Conservation (phyloP, 2,113 vertebrate species). For the Zosterops hypoxanthus region DNA sequence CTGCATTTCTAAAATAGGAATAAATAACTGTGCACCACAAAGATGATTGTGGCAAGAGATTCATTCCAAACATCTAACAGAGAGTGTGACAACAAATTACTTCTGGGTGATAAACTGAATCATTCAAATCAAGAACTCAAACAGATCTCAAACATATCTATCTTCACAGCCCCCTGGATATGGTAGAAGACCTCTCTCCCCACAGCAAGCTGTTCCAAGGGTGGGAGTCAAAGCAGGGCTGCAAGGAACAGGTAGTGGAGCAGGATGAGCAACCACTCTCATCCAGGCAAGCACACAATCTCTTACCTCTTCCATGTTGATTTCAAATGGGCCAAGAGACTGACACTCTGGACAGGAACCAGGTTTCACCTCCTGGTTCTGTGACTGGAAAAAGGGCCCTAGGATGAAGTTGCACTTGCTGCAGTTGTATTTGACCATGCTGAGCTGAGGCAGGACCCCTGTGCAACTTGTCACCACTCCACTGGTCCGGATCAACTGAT, state of each 20-base stretch:
- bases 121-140: not conserved
- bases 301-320: conserved; percentile 98
- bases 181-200: not conserved
- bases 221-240: not conserved
- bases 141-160: not conserved
- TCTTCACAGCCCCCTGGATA: not conserved
- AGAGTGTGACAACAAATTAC: not conserved
- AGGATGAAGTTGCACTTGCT: conserved; percentile 94
- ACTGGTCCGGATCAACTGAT: conserved; percentile 96
- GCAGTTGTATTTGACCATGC: conserved; percentile 97
- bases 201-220: not conserved
- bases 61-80: not conserved
- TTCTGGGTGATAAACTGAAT: not conserved
- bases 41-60: not conserved
- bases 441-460: conserved; percentile 94
- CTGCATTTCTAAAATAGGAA: not conserved
- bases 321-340: conserved; percentile 92
- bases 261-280: not conserved
- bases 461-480: conserved; percentile 96
- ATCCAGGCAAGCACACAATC: not conserved
- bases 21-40: not conserved
- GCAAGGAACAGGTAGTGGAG: not conserved
- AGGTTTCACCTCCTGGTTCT: conserved; percentile 98
- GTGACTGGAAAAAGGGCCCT: conserved; percentile 94
- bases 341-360: conserved; percentile 97